Percentiles rank a stretch among this genome's conserved stretches.
Evolutionary conservation across 2,797 vertebrate species (phyloP).

Genomic region (Periparus ater): DNA sequence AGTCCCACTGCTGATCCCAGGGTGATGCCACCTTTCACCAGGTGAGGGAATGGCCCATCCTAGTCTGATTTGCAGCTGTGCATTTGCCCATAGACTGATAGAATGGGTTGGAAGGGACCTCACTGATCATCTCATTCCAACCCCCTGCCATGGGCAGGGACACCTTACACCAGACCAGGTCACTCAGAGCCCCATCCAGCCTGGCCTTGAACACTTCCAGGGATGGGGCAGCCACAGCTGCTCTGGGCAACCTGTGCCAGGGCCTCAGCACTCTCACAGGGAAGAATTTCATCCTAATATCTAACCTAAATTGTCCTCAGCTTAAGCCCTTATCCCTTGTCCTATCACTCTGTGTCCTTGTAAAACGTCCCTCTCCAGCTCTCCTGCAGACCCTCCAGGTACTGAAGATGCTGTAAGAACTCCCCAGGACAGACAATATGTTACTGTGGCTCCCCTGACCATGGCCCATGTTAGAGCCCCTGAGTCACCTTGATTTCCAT

Average conservation of each 20-base stretch:
- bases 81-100: accelerated
- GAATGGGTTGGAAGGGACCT: background rate
- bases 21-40: background rate
- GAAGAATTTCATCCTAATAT: background rate
- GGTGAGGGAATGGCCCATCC: background rate
- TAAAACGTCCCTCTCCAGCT: background rate
- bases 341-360: background rate
- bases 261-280: background rate
- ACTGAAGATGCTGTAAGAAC: background rate
- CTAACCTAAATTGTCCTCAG: background rate
- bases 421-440: background rate
- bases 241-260: background rate
- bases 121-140: background rate
- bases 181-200: background rate
- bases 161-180: background rate
- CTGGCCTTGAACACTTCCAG: background rate
- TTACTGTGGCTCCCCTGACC: background rate
- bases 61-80: background rate
- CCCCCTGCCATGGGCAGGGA: too few species aligned
- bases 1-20: background rate
- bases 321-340: background rate
- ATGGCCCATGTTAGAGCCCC: background rate
- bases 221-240: background rate
- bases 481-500: background rate
- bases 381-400: background rate